These are phyloP conservation scores for Anabas testudineus DNA, from an alignment of 2,797 vertebrate genomes.

Conservation along the genomic window DNA sequence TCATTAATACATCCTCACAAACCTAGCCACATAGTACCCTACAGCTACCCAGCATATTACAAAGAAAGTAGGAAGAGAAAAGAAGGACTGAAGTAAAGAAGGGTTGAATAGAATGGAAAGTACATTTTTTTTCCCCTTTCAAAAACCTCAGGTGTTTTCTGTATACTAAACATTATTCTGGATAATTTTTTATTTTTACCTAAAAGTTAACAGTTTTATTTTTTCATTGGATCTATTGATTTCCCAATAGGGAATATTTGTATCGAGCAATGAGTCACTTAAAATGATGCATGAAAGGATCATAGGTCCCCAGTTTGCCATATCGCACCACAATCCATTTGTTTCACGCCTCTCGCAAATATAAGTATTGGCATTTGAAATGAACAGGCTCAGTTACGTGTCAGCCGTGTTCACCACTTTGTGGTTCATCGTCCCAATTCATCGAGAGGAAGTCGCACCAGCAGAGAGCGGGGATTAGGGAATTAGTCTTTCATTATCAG, in stretches of 20 bases:
- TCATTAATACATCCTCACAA: slow-evolving; percentile 60
- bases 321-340: slow-evolving; percentile 56
- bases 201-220: slow-evolving; percentile 47
- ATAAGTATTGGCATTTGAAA: slow-evolving; percentile 62
- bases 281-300: slow-evolving; percentile 73
- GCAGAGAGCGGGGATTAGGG: slow-evolving; percentile 19
- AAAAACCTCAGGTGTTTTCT: slow-evolving; percentile 41
- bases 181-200: slow-evolving; percentile 42
- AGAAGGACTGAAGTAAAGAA: slow-evolving; percentile 29
- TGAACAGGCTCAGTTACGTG: slow-evolving; percentile 43
- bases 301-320: slow-evolving; percentile 58
- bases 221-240: slow-evolving; percentile 58
- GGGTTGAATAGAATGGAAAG: slow-evolving; percentile 21
- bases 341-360: slow-evolving; percentile 56
- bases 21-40: slow-evolving; percentile 29
- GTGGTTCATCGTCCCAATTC: slow-evolving; percentile 1
- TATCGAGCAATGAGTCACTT: slow-evolving; percentile 74
- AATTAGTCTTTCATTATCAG: slow-evolving; percentile 47
- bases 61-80: slow-evolving; percentile 44
- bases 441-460: background rate
- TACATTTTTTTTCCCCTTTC: background rate
- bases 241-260: slow-evolving; percentile 56
- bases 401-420: slow-evolving; percentile 48
- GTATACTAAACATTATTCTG: slow-evolving; percentile 40
- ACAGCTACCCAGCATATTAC: slow-evolving; percentile 54